Percentiles rank a stretch among this genome's conserved stretches.
Conservation (phyloP, 2,113 vertebrate genomes). For the Australoheros scitulus region DNA sequence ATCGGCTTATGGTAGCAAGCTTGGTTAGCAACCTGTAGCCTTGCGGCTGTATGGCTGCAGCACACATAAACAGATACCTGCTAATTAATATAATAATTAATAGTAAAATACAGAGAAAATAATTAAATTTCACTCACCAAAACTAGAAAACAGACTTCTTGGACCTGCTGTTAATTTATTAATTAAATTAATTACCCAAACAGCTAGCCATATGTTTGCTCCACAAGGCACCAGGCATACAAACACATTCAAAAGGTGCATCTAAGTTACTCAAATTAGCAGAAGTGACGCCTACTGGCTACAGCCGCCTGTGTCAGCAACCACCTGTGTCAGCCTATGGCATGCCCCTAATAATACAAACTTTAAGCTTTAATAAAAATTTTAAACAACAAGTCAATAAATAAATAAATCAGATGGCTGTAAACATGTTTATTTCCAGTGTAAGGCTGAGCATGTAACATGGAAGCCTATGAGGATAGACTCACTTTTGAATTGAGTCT, state of each 20-base stretch:
- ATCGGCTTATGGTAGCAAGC: neutral
- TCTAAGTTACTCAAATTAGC: too few species aligned
- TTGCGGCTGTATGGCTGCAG: too few species aligned
- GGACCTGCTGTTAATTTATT: neutral
- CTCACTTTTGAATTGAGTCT: neutral
- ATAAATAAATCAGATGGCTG: neutral
- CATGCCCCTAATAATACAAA: neutral
- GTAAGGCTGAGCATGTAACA: neutral
- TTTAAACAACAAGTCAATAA: neutral
- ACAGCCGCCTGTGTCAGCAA: neutral
- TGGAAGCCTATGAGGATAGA: too few species aligned
- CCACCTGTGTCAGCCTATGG: neutral
- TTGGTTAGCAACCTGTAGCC: too few species aligned
- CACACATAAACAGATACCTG: too few species aligned
- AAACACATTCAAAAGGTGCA: neutral
- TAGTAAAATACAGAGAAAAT: conserved; percentile 1
- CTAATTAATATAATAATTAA: neutral
- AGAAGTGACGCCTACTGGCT: too few species aligned
- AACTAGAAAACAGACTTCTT: neutral
- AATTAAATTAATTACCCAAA: neutral
- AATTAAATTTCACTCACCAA: neutral
- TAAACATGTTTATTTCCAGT: neutral
- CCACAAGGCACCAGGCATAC: neutral
- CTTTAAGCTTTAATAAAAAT: neutral
- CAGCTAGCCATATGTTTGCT: neutral